phyloP scores from a whole-genome alignment of 2,888 invertebrate species.

The Lasioglossum leucozonium region DNA sequence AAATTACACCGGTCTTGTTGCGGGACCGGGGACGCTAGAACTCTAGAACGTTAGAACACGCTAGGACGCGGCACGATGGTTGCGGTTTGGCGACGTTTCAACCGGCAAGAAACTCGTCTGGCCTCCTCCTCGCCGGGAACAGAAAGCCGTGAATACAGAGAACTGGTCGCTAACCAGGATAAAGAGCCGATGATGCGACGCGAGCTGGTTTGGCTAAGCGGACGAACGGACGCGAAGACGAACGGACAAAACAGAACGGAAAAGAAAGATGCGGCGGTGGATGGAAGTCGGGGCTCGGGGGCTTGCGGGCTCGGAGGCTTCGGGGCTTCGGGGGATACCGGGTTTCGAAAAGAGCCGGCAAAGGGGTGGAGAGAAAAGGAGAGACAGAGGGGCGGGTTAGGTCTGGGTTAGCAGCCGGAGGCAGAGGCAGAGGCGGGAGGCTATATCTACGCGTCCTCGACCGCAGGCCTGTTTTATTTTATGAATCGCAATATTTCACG shows the following conservation, averaged over 20 bases:
- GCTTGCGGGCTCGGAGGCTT: conserved; percentile 1
- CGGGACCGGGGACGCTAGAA: conserved; percentile 31
- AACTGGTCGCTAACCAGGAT: conserved; percentile 26
- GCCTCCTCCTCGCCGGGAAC: conserved; percentile 12
- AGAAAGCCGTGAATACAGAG: conserved; percentile 6
- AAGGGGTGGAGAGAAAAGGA: conserved; percentile 44
- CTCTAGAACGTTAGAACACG: conserved; percentile 4
- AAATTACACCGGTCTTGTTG: conserved; percentile 66
- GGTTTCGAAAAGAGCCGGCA: conserved; percentile 61
- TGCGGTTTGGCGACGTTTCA: conserved; percentile 83
- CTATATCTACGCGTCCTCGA: conserved; percentile 82
- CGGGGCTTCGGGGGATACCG: conserved; percentile 38
- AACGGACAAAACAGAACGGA: conserved; percentile 40
- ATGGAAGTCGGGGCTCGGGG: conserved; percentile 56
- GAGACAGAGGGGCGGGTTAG: conserved; percentile 67
- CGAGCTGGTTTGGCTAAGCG: conserved; percentile 42
- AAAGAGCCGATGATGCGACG: conserved; percentile 47
- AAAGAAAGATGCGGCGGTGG: conserved; percentile 60
- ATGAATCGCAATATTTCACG: conserved; percentile 85
- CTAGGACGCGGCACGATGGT: conserved; percentile 60
- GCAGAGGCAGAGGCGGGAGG: conserved; percentile 61
- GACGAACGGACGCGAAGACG: conserved; percentile 49
- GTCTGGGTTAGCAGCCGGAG: conserved; percentile 78
- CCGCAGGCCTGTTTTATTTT: conserved; percentile 84
- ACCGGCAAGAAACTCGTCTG: conserved; percentile 43